Base-by-base conservation (phyloP, 2,113 vertebrate species). In the Sceloporus tristichus region DNA sequence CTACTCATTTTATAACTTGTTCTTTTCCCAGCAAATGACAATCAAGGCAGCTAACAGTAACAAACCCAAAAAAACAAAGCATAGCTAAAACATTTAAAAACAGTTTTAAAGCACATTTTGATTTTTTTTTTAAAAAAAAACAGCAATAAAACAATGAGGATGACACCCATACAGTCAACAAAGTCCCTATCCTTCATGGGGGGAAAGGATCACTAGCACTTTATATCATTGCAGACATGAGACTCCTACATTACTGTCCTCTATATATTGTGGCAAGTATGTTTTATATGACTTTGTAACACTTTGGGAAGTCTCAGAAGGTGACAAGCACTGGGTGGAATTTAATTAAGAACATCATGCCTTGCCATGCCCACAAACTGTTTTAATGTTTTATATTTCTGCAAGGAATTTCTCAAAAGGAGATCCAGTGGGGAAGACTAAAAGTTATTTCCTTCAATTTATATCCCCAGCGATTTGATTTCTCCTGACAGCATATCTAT, bases 401-500 rank as follows among this genome's bases (percentile, higher is more conserved):
- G 82, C 87, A 92, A 90, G 89, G 91, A 86, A 89, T 86, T 62
- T 87, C 87, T 38, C 84, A 88, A 89, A 78, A 71, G 85, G 88
- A 88, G 86, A 92, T 92, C 92, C 93, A 91, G 90, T 88, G 92
- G 90, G 59, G 90, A 75, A 90, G 86, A 91, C 73, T 91, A 92
- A 91, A 91, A 93, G 76, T 93, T 94, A 94, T 94, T 94, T 95
- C 94, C 93, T 95, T 91, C 87, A 92, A 96, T 94, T 91, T 94
- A 93, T 89, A 87, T 94, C 92, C 94, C 88, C 84, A 86, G 84
- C 90, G 90, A 94, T 94, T 90, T 94, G 94, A 93, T 95, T 96
- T 95, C 90, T 94, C 91, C 93, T 96, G 95, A 93, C 94, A 95
- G 94, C 92, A 91, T 93, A 90, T 95, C 94, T 94, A 95, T 96